Conservation (phyloP, 1,140 invertebrate species). For the Gryllus bimaculatus region DNA sequence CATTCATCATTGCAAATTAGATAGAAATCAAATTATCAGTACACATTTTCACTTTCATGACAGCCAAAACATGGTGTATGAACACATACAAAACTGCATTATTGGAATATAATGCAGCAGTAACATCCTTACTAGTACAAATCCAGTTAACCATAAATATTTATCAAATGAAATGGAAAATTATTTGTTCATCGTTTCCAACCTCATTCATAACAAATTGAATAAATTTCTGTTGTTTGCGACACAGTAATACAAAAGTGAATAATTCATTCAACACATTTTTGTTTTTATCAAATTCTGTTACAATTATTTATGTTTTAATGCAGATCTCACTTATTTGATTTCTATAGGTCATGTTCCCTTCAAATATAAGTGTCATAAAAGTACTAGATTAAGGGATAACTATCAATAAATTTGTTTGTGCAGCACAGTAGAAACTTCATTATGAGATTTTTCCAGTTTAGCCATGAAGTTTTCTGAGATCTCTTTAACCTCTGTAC, state of each 20-base stretch:
- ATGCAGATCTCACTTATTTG: background rate
- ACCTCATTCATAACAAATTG: too few species aligned
- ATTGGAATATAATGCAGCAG: background rate
- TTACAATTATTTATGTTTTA: too few species aligned
- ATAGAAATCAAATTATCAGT: too few species aligned
- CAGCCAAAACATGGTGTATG: background rate
- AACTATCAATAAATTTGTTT: background rate
- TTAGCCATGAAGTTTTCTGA: too few species aligned
- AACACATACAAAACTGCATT: background rate
- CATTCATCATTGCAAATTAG: too few species aligned
- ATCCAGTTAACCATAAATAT: background rate
- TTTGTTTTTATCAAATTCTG: too few species aligned
- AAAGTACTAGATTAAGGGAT: background rate
- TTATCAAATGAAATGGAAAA: background rate
- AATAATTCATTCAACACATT: too few species aligned
- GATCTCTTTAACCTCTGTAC: too few species aligned
- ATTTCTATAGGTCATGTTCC: background rate
- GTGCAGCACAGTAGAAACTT: constrained; percentile 3
- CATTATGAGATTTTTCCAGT: constrained; percentile 1
- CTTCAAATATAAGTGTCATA: background rate
- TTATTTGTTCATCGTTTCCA: too few species aligned
- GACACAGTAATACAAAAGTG: too few species aligned
- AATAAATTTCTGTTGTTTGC: too few species aligned
- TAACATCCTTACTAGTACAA: background rate
- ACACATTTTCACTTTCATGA: too few species aligned